A percentile compares a stretch with the other conserved stretches of the same genome.
These are phyloP conservation scores for Oreochromis aureus DNA, from an alignment of 2,113 vertebrate genomes.

Conservation along the genomic window DNA sequence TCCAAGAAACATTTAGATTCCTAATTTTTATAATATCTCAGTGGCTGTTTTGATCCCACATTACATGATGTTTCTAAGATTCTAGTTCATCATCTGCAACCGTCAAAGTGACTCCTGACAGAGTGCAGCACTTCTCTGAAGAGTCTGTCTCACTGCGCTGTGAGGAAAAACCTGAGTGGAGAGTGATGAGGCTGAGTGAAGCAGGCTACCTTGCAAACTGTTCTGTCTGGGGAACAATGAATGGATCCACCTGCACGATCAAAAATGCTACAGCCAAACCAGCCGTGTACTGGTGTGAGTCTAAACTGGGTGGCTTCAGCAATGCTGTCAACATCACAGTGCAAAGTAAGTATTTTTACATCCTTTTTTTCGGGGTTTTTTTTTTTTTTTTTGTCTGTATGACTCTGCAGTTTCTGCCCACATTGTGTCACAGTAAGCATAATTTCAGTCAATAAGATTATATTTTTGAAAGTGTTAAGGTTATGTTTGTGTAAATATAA, in stretches of 20 bases:
- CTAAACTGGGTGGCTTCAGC: neutral
- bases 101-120: neutral
- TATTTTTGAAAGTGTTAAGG: neutral
- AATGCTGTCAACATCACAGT: neutral
- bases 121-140: neutral
- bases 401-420: neutral
- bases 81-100: neutral
- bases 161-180: neutral
- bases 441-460: neutral
- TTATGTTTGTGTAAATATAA: neutral
- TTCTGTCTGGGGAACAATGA: neutral
- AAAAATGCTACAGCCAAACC: neutral
- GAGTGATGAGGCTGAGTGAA: neutral
- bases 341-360: rapidly evolving
- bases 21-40: neutral
- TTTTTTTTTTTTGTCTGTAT: rapidly evolving
- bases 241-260: rapidly evolving
- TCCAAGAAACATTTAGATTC: rapidly evolving
- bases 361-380: neutral
- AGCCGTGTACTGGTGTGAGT: neutral
- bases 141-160: neutral
- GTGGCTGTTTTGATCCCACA: neutral
- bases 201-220: neutral
- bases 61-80: neutral
- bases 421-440: neutral